A percentile compares a stretch with the other conserved stretches of the same genome.
These are phyloP conservation scores for Drosophila villosipedis DNA, from an alignment of 2,888 invertebrate genomes.

Conservation along the genomic window DNA sequence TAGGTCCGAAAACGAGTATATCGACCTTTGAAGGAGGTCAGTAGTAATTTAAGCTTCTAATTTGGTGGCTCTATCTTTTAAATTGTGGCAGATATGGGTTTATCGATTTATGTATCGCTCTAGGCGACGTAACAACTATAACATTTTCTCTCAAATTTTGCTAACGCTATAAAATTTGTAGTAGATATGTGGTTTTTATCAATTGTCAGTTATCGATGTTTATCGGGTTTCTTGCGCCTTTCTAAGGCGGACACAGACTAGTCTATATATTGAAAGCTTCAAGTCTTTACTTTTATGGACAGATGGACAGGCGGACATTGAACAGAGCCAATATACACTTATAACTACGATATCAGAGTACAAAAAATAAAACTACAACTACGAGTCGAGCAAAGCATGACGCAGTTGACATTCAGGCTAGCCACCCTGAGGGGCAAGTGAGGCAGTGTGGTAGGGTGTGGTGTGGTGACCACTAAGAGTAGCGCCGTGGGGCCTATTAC, in stretches of 20 bases:
- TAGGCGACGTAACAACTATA: too few species aligned
- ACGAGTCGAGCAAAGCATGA: slow-evolving; percentile 57
- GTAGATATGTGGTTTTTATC: neutral
- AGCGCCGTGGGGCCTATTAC: slow-evolving; percentile 65
- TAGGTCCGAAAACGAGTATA: neutral
- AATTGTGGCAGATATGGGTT: neutral
- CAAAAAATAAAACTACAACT: slow-evolving; percentile 12
- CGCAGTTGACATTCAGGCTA: slow-evolving; percentile 72
- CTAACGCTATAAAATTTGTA: too few species aligned
- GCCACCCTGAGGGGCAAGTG: neutral
- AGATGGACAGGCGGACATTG: neutral
- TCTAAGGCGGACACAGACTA: neutral
- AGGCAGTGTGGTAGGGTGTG: slow-evolving; percentile 21
- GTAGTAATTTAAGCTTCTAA: neutral
- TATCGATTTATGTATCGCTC: too few species aligned
- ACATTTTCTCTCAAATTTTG: too few species aligned
- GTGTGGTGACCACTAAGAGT: slow-evolving; percentile 61
- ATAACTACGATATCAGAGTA: neutral
- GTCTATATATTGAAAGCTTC: neutral
- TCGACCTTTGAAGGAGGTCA: neutral
- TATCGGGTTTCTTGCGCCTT: neutral
- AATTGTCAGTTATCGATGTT: neutral
- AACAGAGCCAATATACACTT: neutral
- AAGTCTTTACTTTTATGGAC: neutral
- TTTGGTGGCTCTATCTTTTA: neutral